Percentiles rank a stretch among this genome's conserved stretches.
Conservation (phyloP, 2,113 vertebrate genomes). For the Ictalurus punctatus region DNA sequence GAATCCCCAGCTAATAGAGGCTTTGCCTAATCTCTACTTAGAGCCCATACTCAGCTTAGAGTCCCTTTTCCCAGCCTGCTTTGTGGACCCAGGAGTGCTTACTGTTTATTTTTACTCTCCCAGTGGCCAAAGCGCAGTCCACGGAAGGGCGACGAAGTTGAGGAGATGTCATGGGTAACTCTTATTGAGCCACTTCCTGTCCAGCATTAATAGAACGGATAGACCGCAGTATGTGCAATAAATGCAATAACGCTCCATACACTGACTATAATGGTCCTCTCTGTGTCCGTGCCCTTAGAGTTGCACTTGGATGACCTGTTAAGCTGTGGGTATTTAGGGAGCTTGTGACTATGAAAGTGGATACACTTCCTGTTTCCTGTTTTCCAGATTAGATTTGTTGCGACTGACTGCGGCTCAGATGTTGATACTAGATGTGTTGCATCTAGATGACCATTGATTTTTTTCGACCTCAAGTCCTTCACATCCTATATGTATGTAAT, state of each 20-base stretch:
- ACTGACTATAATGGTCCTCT: background rate
- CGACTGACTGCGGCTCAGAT: background rate
- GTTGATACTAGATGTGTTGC: background rate
- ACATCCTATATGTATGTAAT: background rate
- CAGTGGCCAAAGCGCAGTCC: conserved; percentile 56
- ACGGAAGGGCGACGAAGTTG: conserved; percentile 30
- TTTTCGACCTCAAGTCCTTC: background rate
- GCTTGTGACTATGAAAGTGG: background rate
- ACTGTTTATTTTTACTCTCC: conserved; percentile 75
- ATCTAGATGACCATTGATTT: too few relatives aligned
- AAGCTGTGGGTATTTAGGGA: background rate
- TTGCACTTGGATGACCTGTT: background rate
- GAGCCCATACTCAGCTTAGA: conserved; percentile 69
- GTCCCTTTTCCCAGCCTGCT: conserved; percentile 62
- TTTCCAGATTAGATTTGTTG: background rate
- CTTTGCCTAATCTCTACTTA: conserved; percentile 80
- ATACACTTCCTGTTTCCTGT: background rate
- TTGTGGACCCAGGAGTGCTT: conserved; percentile 64
- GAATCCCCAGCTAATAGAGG: conserved; percentile 76
- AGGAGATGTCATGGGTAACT: conserved; percentile 39
- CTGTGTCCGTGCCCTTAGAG: background rate
- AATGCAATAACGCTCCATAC: background rate
- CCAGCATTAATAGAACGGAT: background rate
- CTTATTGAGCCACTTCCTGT: conserved; percentile 1
- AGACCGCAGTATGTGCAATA: background rate